Evolutionary conservation across 2,797 vertebrate genomes (phyloP), one percentile per base, ranked within the genome.

Genomic region (Sebastes oblongus): DNA sequence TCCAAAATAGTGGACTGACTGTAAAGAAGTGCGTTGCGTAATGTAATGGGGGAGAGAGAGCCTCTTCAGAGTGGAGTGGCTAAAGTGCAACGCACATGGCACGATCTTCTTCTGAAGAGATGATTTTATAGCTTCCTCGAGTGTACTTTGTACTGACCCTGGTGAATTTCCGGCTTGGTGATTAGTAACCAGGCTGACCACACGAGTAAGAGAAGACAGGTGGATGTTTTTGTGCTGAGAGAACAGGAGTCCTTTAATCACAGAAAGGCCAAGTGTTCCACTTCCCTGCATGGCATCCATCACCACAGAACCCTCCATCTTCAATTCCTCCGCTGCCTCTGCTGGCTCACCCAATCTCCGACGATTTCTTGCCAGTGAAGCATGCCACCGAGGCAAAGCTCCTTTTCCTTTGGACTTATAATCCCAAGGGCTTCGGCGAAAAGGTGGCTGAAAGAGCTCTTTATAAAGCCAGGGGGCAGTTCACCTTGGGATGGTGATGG

Each of bases 361-460:
- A 86, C 36, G 25, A 90, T 88, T 90, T 84, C 89, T 86, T 89
- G 87, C 93, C 89, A 93, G 86, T 82, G 85, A 89, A 88, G 91
- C 90, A 90, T 87, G 87, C 92, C 89, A 90, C 88, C 61, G 72
- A 90, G 75, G 92, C 89, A 93, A 94, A 95, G 89, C 91, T 94
- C 87, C 88, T 93, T 92, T 92, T 89, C 90, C 88, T 82, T 79
- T 70, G 90, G 91, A 94, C 92, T 91, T 91, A 92, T 93, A 94
- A 94, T 91, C 92, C 92, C 83, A 73, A 70, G 78, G 80, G 88
- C 83, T 85, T 72, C 42, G 2, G 85, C 36, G 66, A 78, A 87
- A 91, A 80, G 73, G 73, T 72, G 55, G 12, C 85, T 93, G 89
- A 93, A 94, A 93, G 92, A 93, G 91, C 85, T 91, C 94, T 95